These are phyloP conservation scores for Urophycis tenuis DNA, from an alignment of 2,797 vertebrate genomes.

Conservation along the genomic window DNA sequence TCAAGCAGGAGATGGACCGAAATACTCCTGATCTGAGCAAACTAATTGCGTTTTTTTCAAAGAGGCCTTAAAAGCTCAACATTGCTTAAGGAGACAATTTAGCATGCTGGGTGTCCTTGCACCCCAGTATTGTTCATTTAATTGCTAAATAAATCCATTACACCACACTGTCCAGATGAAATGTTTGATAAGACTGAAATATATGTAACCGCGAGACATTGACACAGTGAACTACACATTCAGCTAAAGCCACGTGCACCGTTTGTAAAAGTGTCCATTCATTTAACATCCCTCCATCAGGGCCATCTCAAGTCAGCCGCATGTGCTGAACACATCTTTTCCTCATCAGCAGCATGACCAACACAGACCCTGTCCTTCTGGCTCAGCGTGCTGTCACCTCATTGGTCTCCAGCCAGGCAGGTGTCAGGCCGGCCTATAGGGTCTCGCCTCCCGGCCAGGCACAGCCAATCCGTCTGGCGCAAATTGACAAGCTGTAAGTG, in stretches of 20 bases:
- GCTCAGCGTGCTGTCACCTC: constrained; percentile 35
- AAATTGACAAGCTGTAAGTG: constrained; percentile 53
- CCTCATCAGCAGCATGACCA: constrained; percentile 18
- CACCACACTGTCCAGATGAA: neutral
- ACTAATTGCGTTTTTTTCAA: constrained; percentile 33
- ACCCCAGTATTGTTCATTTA: neutral
- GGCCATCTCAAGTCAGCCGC: constrained; percentile 32
- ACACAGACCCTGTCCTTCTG: constrained; percentile 11
- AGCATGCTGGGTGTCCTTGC: neutral
- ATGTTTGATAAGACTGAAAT: neutral
- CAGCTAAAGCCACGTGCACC: neutral
- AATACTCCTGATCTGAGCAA: constrained; percentile 31
- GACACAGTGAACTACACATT: neutral
- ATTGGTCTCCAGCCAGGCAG: constrained; percentile 45
- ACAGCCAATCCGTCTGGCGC: constrained; percentile 49
- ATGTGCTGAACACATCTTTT: constrained; percentile 18
- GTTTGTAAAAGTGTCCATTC: neutral
- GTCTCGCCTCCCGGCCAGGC: constrained; percentile 29
- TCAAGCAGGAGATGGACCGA: constrained; percentile 45
- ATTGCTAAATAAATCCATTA: too few species aligned
- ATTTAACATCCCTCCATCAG: neutral
- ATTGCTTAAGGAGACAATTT: constrained; percentile 22
- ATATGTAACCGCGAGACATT: neutral
- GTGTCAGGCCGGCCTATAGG: constrained; percentile 34
- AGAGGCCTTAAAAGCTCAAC: constrained; percentile 28